Conservation (phyloP, 2,797 vertebrate genomes). For the Cossypha dichroa region DNA sequence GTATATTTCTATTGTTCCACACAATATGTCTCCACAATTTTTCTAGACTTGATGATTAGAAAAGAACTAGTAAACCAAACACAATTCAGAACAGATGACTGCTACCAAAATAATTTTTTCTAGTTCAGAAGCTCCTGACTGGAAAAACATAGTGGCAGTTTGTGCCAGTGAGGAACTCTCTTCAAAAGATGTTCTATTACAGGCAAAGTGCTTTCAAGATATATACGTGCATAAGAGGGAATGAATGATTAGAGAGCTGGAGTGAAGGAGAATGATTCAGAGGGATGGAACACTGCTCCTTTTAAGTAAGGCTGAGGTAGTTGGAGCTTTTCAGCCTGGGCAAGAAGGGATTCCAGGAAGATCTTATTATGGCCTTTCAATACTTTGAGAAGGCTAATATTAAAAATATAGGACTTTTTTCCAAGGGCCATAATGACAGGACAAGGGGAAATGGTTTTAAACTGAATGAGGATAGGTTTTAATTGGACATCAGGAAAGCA, state of each 20-base stretch:
- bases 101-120: neutral
- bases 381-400: neutral
- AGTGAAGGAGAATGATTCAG: neutral
- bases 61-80: neutral
- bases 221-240: neutral
- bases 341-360: neutral
- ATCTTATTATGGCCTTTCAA: neutral
- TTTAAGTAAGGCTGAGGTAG: neutral
- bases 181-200: neutral
- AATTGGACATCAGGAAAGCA: neutral
- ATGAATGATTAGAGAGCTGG: neutral
- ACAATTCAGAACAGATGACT: neutral
- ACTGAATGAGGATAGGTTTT: neutral
- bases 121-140: neutral
- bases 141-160: neutral
- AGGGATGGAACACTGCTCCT: neutral
- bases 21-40: neutral
- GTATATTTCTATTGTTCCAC: neutral
- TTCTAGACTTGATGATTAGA: neutral
- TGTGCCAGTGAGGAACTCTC: neutral
- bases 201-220: neutral
- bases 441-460: neutral
- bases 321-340: neutral
- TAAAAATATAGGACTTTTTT: neutral
- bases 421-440: neutral